These are phyloP conservation scores for Cynopterus brachyotis DNA, from an alignment of 2,113 vertebrate species.

Conservation along the genomic window DNA sequence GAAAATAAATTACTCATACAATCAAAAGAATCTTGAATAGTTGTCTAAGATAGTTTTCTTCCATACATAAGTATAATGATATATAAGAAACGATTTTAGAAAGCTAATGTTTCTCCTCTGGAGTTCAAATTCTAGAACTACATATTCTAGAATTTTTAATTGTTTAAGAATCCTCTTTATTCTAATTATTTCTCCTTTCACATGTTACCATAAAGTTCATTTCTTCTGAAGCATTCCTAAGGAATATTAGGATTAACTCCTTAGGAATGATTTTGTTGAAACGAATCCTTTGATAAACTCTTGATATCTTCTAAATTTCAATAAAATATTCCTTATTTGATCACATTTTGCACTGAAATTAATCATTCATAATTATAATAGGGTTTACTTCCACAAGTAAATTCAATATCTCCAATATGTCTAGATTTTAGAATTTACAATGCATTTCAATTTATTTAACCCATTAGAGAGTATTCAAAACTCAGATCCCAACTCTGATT, in stretches of 20 bases:
- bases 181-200: neutral
- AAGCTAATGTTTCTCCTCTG: neutral
- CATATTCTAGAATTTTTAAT: neutral
- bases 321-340: neutral
- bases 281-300: neutral
- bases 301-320: neutral
- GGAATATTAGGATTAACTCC: neutral
- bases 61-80: neutral
- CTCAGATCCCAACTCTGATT: neutral
- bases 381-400: neutral
- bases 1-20: neutral
- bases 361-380: neutral
- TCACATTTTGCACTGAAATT: neutral
- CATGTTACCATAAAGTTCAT: neutral
- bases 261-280: neutral
- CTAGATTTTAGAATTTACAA: constrained; percentile 11
- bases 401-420: neutral
- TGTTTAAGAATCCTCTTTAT: neutral
- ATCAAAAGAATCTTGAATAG: neutral
- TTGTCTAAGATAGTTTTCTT: neutral
- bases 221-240: neutral
- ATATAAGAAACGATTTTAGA: neutral
- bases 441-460: neutral
- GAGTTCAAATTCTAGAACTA: neutral
- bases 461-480: neutral